Percentiles rank a stretch among this genome's conserved stretches.
phyloP scores from a whole-genome alignment of 2,888 invertebrate species.

The Hydrotaea cyrtoneurina region DNA sequence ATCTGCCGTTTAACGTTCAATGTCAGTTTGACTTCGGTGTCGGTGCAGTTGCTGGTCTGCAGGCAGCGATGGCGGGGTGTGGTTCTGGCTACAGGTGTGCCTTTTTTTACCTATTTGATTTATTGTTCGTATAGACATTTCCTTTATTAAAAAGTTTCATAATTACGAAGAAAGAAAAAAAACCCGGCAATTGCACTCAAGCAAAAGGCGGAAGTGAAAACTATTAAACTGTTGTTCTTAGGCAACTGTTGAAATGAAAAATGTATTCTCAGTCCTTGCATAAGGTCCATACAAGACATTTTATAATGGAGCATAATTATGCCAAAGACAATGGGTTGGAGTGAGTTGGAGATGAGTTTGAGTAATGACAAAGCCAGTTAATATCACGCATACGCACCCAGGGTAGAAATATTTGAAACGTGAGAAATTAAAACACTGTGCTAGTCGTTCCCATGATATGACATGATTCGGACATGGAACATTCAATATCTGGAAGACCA shows the following conservation, averaged over 20 bases:
- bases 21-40: not conserved
- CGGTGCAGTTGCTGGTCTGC: not conserved
- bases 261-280: too few relatives aligned
- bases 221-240: not conserved
- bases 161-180: not conserved
- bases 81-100: not conserved
- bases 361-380: not conserved
- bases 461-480: too few relatives aligned
- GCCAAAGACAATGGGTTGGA: not conserved
- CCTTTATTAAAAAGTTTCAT: not conserved
- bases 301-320: not conserved
- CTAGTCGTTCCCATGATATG: too few relatives aligned
- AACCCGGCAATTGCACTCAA: too few relatives aligned
- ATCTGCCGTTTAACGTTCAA: not conserved
- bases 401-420: too few relatives aligned
- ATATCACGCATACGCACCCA: conserved; percentile 8
- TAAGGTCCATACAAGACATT: not conserved
- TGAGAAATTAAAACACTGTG: too few relatives aligned
- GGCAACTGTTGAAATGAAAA: not conserved
- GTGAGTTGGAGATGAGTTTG: not conserved
- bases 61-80: too few relatives aligned
- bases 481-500: too few relatives aligned
- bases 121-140: not conserved
- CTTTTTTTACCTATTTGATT: not conserved
- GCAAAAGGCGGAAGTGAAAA: not conserved